Evolutionary conservation across 2,113 vertebrate genomes (phyloP).

Genomic region (Enhydra lutris): DNA sequence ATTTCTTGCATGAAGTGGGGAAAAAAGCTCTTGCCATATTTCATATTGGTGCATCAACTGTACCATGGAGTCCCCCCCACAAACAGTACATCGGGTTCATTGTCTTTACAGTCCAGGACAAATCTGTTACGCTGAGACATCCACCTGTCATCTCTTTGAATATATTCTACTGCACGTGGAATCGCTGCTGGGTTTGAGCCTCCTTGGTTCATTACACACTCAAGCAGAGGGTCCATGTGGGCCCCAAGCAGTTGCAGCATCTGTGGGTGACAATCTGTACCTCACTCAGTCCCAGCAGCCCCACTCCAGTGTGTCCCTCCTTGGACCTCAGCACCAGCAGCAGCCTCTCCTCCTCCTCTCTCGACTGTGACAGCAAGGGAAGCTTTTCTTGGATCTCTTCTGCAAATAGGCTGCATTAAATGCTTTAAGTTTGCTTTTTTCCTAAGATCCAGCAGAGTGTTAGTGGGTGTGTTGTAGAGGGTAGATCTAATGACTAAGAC

Average conservation of each 20-base stretch:
- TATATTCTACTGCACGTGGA: slow-evolving; percentile 88
- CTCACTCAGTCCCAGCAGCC: slow-evolving; percentile 50
- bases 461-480: not conserved
- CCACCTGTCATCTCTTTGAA: slow-evolving; percentile 94
- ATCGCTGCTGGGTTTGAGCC: slow-evolving; percentile 91
- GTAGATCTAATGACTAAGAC: not conserved
- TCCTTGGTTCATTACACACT: slow-evolving; percentile 90
- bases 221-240: slow-evolving; percentile 47
- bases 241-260: slow-evolving; percentile 47
- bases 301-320: slow-evolving; percentile 55
- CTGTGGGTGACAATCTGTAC: slow-evolving; percentile 46
- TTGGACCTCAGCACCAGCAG: slow-evolving; percentile 64
- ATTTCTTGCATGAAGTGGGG: slow-evolving; percentile 95
- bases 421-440: not conserved
- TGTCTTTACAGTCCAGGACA: slow-evolving; percentile 88
- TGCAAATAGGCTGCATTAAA: not conserved
- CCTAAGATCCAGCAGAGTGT: not conserved
- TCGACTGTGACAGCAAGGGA: not conserved
- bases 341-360: not conserved
- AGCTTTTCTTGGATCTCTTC: not conserved
- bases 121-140: slow-evolving; percentile 91
- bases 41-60: slow-evolving; percentile 95
- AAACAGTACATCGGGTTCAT: slow-evolving; percentile 91
- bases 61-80: slow-evolving; percentile 95
- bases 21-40: slow-evolving; percentile 96